Base-by-base conservation (phyloP, 2,113 vertebrate species). In the Candoia aspera region DNA sequence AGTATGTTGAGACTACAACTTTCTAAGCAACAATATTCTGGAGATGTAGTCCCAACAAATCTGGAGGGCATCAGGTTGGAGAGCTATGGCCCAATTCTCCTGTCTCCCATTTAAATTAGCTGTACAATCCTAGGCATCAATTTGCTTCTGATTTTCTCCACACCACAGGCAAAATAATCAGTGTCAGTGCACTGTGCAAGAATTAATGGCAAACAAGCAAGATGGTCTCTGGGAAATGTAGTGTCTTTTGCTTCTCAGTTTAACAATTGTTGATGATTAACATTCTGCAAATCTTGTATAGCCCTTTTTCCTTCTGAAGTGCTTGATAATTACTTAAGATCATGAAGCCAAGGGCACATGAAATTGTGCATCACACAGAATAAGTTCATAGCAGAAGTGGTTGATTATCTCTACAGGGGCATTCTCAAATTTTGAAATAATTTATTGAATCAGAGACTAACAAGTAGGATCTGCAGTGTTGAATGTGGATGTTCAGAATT, bases 361-460 rank as follows among this genome's bases (percentile, higher is more conserved):
- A 89, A 91, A 37, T n/a, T 79, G 15, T 42, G 91, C 54, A 90
- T 79, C 49, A 15, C 6, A 57, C 54, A 49, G 42, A 87, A 89
- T 46, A 54, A 26, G 64, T 33, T 90, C 37, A 54, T 13, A 24
- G 24, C 87, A 90, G 37, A 93, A 90, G 60, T 2, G 15, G 42
- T 24, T 23, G 23, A n/a, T 37, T 83, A 11, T 54, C 29, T 90
- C 89, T 33, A 53, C 84, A 15, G 90, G 26, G 42, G 37, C 59
- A 73, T 83, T 49, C 46, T 5, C 0, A 79, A 79, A n/a, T 91
- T 88, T 54, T 49, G 11, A 33, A 37, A 86, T 19, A 93, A 57
- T 87, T 91, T 42, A 87, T 79, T 85, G 42, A n/a, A 89, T 92
- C 86, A 88, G 17, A 1, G 68, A 68, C 87, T 73, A 59, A 59